Evolutionary conservation across 2,797 vertebrate species (phyloP).

Genomic region (Okamejei kenojei): DNA sequence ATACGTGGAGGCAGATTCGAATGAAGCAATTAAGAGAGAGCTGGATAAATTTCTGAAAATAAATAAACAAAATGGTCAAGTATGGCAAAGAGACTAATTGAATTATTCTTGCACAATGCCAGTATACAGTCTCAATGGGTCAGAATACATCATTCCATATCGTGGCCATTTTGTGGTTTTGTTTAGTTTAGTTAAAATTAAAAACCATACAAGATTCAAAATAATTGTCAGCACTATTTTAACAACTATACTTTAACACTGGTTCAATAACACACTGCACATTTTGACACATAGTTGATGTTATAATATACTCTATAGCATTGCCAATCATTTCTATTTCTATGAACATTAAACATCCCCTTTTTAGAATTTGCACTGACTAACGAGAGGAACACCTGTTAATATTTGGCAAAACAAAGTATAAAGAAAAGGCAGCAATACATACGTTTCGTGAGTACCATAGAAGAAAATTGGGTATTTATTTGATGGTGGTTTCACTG

Average conservation of each 20-base stretch:
- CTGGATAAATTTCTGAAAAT: no score
- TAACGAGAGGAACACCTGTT: neutral
- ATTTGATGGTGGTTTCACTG: constrained; percentile 94
- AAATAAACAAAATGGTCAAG: no score
- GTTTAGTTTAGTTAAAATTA: neutral
- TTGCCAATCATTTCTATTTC: neutral
- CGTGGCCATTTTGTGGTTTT: neutral
- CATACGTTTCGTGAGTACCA: constrained; percentile 97
- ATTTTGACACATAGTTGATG: no score
- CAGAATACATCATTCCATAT: no score
- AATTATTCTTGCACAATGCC: no score
- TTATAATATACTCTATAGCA: neutral
- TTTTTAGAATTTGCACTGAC: neutral
- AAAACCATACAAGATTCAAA: neutral
- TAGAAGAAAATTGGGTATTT: constrained; percentile 99
- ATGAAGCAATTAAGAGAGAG: no score
- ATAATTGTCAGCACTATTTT: neutral
- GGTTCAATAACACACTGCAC: neutral
- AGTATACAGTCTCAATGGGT: no score
- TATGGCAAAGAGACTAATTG: no score
- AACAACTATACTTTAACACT: neutral
- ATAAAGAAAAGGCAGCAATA: constrained; percentile 41
- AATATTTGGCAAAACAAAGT: neutral
- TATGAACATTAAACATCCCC: neutral
- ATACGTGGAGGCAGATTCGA: no score